phyloP scores from a whole-genome alignment of 2,797 vertebrate species.

The Gallirallus australis region DNA sequence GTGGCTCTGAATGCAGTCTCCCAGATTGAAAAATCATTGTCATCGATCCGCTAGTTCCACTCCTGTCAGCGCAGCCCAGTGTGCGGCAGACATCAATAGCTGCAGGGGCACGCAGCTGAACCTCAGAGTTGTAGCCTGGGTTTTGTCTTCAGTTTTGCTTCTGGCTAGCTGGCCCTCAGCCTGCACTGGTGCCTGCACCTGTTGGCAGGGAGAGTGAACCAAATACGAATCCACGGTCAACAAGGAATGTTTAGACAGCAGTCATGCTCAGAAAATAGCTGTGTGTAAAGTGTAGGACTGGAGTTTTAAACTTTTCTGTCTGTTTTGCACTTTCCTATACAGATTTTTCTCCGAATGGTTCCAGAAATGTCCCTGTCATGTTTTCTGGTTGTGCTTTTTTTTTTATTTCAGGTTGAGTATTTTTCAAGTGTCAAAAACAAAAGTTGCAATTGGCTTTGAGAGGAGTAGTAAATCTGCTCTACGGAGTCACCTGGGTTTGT shows the following conservation, averaged over 20 bases:
- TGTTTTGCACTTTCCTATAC: neutral
- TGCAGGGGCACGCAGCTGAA: neutral
- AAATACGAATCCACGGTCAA: neutral
- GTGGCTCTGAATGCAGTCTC: neutral
- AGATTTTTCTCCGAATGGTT: neutral
- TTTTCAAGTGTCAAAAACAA: neutral
- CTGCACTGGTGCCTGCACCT: neutral
- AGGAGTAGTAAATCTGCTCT: neutral
- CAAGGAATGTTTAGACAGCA: neutral
- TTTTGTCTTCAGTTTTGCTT: neutral
- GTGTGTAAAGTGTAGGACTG: neutral
- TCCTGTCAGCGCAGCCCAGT: neutral
- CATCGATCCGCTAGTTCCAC: fast-evolving
- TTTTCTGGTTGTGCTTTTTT: neutral
- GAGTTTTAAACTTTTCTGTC: neutral
- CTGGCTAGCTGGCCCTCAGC: neutral
- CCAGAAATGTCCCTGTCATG: neutral
- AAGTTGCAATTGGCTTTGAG: neutral
- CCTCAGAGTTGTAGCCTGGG: neutral
- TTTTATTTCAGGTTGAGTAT: neutral
- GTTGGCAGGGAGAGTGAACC: neutral
- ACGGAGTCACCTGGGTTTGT: neutral
- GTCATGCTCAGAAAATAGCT: neutral
- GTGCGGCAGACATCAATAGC: neutral
- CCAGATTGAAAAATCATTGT: neutral